Conservation (phyloP, 1,140 invertebrate genomes). For the Octopus sinensis region DNA sequence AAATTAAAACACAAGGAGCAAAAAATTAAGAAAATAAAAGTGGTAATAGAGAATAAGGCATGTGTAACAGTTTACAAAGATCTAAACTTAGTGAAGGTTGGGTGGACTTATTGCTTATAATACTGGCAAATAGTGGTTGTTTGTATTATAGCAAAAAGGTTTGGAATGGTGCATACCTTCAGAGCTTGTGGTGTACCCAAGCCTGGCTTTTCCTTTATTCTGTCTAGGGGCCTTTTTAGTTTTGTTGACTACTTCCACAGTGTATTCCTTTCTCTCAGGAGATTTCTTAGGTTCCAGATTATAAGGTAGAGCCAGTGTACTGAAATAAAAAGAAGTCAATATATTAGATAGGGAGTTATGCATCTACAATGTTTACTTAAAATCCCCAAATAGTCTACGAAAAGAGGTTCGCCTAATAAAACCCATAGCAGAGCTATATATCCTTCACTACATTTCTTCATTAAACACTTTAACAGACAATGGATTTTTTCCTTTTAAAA, state of each 20-base stretch:
- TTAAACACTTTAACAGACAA: not conserved
- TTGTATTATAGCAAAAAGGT: not conserved
- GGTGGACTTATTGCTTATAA: too few species aligned
- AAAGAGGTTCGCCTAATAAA: not conserved
- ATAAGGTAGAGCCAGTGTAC: constrained; percentile 43
- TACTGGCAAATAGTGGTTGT: too few species aligned
- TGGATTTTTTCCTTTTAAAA: not conserved
- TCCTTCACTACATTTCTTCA: not conserved
- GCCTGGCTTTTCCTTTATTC: constrained; percentile 24
- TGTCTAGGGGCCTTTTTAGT: constrained; percentile 22
- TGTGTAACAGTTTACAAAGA: too few species aligned
- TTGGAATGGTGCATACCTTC: not conserved
- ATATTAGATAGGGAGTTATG: not conserved
- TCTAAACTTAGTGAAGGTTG: too few species aligned
- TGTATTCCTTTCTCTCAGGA: constrained; percentile 15
- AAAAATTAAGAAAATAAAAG: too few species aligned
- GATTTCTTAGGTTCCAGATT: constrained; percentile 22
- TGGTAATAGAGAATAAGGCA: too few species aligned
- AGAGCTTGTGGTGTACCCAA: not conserved
- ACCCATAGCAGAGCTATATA: not conserved
- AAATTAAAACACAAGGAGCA: too few species aligned
- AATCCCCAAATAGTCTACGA: not conserved
- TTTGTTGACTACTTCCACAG: not conserved
- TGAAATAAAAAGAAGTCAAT: constrained; percentile 16
- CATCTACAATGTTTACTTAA: not conserved